A percentile compares a stretch with the other conserved stretches of the same genome.
Evolutionary conservation across 2,797 vertebrate species (phyloP).

Genomic region (Eulemur albifrons): DNA sequence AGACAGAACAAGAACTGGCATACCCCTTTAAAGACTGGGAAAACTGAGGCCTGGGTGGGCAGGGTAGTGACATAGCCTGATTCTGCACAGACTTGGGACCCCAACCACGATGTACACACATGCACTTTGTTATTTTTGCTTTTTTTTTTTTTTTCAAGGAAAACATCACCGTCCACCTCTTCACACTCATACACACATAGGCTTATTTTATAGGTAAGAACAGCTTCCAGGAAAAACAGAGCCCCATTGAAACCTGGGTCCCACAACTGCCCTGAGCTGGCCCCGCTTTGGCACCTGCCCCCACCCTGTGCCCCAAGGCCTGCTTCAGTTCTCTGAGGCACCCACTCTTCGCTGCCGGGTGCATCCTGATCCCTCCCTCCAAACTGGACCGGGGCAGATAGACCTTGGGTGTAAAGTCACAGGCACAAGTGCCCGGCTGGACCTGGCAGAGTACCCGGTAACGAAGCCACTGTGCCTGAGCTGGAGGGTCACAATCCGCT

Average conservation of each 20-base stretch:
- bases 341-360: background rate
- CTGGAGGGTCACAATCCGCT: fast-evolving
- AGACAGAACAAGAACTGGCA: background rate
- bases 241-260: conserved; percentile 19
- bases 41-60: background rate
- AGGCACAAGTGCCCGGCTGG: background rate
- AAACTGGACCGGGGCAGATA: background rate
- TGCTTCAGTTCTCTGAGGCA: background rate
- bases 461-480: background rate
- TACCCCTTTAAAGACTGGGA: background rate
- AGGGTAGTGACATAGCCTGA: background rate
- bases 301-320: background rate
- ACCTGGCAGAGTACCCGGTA: background rate
- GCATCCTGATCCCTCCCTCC: background rate
- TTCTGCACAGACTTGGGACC: background rate
- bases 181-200: background rate
- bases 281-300: background rate
- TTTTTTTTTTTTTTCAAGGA: background rate
- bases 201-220: conserved; percentile 48
- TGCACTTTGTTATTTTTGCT: background rate
- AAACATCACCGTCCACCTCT: background rate
- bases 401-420: background rate
- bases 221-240: conserved; percentile 38
- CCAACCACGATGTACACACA: background rate
- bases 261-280: background rate